Conservation (phyloP, 2,797 vertebrate species). For the Danio choprae region DNA sequence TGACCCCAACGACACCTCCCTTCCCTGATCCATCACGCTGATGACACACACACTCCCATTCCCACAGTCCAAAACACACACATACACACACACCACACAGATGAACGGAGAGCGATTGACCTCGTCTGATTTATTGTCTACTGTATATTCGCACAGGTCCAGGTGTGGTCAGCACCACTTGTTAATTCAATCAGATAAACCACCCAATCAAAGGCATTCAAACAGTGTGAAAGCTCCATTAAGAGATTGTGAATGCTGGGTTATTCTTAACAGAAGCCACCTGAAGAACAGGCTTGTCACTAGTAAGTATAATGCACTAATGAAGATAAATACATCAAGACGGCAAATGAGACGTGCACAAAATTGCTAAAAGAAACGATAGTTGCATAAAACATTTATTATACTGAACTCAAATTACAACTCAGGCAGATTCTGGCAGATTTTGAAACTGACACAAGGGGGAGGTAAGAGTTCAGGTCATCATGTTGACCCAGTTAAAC, state of each 20-base stretch:
- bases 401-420: background rate
- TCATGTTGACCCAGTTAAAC: background rate
- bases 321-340: background rate
- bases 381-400: background rate
- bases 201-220: background rate
- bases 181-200: slow-evolving; percentile 7
- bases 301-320: background rate
- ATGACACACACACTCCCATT: slow-evolving; percentile 54
- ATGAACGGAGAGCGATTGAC: slow-evolving; percentile 1
- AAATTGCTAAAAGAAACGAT: background rate
- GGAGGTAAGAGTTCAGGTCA: background rate
- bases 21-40: slow-evolving; percentile 55
- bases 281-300: background rate
- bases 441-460: slow-evolving; percentile 8
- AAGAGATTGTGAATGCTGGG: background rate
- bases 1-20: slow-evolving; percentile 59
- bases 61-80: slow-evolving; percentile 52
- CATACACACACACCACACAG: slow-evolving; percentile 45
- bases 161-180: slow-evolving; percentile 29
- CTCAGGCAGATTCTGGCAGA: no score
- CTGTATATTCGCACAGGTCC: background rate
- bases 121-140: slow-evolving; percentile 21
- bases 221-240: slow-evolving; percentile 4
- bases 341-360: background rate
- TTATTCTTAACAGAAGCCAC: background rate